Base-by-base conservation (phyloP, 2,888 invertebrate species). In the Marasmarcha lunaedactyla region DNA sequence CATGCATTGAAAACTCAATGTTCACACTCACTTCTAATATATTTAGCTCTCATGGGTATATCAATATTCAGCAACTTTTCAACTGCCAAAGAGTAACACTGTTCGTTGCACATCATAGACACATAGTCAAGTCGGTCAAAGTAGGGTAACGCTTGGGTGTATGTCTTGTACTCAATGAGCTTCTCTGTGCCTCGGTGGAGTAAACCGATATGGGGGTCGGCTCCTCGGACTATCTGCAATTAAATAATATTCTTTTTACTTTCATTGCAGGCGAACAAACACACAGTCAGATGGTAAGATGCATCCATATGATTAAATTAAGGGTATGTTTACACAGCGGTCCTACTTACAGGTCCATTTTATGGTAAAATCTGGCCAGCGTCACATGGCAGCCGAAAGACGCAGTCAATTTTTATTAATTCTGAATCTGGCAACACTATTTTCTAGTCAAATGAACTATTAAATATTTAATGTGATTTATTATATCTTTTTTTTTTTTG, bases 81-180 rank as follows among this genome's bases (percentile, higher is more conserved):
- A 0, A 98, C 92, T 1, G 98, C 98, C 43, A 99, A 64, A 1
- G 97, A 95, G 73, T 92, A 99, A 59, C 95, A 94, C 61, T 99
- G 98, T 63, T 99, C 98, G 64, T 98, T 99, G 73, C 94, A 95
- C 98, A 99, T 98, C 98, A 98, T 98, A 0, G 98, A 98, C 0
- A 98, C 97, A 61, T 99, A 99, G 78, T 99, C 98, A 40, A 98
- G 83, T 0, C 98, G 90, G 83, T 99, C 98, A 65, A 99, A 98
- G 76, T 99, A 99, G 0, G 99, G 99, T 50, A 99, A 73, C 0
- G 98, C 98, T 71, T 98, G 98, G 1, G 93, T 93, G 72, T 97
- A 99, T 0, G 98, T 99, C 78, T 99, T 99, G 73, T 98, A 95
- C 69, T 99, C 98, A 34, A 98, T 98, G 14, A 99, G 86, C 65